These are phyloP conservation scores for Dendropsophus ebraccatus DNA, from an alignment of 2,113 vertebrate species.

Conservation along the genomic window DNA sequence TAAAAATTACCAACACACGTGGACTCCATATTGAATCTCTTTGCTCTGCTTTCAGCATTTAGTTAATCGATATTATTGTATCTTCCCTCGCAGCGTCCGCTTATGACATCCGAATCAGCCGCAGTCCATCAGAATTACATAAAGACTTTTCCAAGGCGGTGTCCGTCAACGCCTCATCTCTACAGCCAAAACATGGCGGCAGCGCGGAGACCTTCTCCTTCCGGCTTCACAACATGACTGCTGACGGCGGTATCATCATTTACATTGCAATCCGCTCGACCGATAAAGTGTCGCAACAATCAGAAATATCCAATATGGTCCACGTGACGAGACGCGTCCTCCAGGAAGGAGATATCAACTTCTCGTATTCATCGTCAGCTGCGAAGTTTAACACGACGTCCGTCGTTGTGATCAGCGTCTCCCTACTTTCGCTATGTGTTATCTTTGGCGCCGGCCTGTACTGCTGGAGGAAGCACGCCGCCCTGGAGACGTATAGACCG, in stretches of 20 bases:
- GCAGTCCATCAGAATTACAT: slow-evolving; percentile 62
- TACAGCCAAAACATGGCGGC: slow-evolving; percentile 65
- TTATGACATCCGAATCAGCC: slow-evolving; percentile 71
- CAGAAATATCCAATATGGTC: slow-evolving; percentile 71
- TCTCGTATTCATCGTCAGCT: slow-evolving; percentile 2
- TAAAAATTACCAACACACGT: not conserved
- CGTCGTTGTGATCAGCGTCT: slow-evolving; percentile 57
- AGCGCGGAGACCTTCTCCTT: slow-evolving; percentile 68
- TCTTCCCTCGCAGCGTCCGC: slow-evolving; percentile 65
- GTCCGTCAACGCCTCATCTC: slow-evolving; percentile 62
- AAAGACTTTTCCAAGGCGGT: slow-evolving; percentile 64
- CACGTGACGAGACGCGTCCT: slow-evolving; percentile 59
- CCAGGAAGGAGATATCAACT: slow-evolving; percentile 15
- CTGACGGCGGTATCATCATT: slow-evolving; percentile 58
- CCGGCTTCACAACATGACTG: slow-evolving; percentile 55
- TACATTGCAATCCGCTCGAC: slow-evolving; percentile 69
- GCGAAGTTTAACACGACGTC: slow-evolving; percentile 55
- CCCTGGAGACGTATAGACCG: not conserved
- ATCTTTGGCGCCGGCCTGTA: slow-evolving; percentile 53
- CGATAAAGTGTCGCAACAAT: slow-evolving; percentile 60
- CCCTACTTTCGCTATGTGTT: slow-evolving; percentile 62
- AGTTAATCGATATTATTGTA: not conserved
- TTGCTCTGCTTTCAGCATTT: too few species aligned
- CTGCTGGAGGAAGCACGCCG: not conserved
- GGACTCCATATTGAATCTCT: too few species aligned